Evolutionary conservation across 2,797 vertebrate genomes (phyloP), one percentile per base, ranked within the genome.

Genomic region (Peromyscus melanophrys): DNA sequence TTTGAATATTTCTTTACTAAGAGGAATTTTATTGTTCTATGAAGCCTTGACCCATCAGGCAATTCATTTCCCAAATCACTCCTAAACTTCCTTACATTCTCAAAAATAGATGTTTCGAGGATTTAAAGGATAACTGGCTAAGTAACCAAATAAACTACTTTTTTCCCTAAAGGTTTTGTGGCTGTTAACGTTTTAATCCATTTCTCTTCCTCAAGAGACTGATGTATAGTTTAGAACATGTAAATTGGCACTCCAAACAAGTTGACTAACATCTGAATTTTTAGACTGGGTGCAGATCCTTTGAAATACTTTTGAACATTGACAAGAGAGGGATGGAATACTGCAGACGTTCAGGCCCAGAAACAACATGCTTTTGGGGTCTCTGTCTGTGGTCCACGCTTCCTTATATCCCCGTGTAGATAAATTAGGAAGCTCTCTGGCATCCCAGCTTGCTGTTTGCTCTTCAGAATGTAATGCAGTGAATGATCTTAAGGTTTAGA

Each of bases 271-370:
- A 10, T 91, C 89, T 78, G 29, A 81, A 83, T 83, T 95, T 88
- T 96, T 93, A 80, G 65, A 25, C 49, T 43, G 27, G 29, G 11
- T 92, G 27, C 71, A 27, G 85, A 82, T 88, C 69, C 78, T 87
- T 75, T 37, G 31, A 96, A 96, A 90, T 94, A 88, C 76, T 63
- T 92, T 84, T 94, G 71, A 96, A 59, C 86, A 19, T 71, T 76
- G 31, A 93, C 65, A 65, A 46, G 86, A 34, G 43, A 96, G 49
- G 14, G 71, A 23, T 80, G 13, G 59, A 73, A 65, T 40, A 37
- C 43, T 87, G 10, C 67, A 75, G 49, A 76, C 93, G 31, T 63
- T 89, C 49, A 49, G 14, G 57, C 29, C 27, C 34, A 75, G 43
- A 82, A 61, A 82, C 82, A 89, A 83, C 52, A 73, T 0, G 40